phyloP scores from a whole-genome alignment of 30 jellyfish, hydroid and myxozoan genomes.

The Hydra vulgaris region DNA sequence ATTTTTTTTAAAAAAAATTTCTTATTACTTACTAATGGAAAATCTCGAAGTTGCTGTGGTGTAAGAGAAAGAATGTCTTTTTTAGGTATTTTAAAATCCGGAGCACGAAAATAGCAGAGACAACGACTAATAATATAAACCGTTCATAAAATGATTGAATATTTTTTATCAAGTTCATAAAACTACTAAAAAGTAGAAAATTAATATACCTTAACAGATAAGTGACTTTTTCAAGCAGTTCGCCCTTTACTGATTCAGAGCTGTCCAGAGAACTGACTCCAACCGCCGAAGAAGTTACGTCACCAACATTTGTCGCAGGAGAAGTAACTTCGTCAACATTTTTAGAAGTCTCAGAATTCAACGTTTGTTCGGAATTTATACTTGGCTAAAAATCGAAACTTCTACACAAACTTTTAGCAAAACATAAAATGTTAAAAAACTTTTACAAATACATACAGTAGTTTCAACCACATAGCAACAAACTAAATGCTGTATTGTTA shows the following conservation, averaged over 20 bases:
- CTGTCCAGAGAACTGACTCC: neutral
- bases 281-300: neutral
- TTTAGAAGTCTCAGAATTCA: too few species aligned
- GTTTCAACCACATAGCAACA: too few species aligned
- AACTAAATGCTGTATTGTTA: too few species aligned
- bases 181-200: neutral
- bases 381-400: neutral
- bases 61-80: slow-evolving; percentile 44
- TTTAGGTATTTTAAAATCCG: slow-evolving; percentile 65
- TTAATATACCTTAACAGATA: slow-evolving; percentile 21
- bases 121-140: slow-evolving; percentile 55
- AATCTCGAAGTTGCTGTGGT: slow-evolving; percentile 64
- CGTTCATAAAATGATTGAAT: neutral
- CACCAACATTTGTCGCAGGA: neutral
- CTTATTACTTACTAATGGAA: slow-evolving; percentile 55
- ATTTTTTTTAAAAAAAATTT: neutral
- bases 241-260: slow-evolving; percentile 26
- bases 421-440: neutral
- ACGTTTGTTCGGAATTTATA: neutral
- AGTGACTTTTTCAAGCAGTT: slow-evolving; percentile 31
- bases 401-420: too few species aligned
- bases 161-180: neutral
- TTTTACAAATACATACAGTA: too few species aligned
- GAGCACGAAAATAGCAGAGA: slow-evolving; percentile 86
- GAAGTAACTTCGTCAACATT: neutral